A percentile compares a stretch with the other conserved stretches of the same genome.
Conservation (phyloP, 2,113 vertebrate genomes). For the Mustelus asterias region DNA sequence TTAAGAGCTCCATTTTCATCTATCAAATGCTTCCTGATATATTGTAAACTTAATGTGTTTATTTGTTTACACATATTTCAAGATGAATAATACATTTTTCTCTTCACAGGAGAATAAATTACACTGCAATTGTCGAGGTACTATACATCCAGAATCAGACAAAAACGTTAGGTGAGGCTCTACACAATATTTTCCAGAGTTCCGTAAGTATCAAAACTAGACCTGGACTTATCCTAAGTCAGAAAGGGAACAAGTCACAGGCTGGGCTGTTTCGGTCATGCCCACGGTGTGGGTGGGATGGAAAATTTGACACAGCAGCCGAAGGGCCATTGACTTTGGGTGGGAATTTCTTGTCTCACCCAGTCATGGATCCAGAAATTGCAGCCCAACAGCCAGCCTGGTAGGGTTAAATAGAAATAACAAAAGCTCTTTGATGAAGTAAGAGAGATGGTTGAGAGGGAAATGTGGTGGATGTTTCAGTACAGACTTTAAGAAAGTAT, state of each 20-base stretch:
- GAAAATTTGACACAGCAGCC: too few species aligned
- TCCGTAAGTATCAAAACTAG: background rate
- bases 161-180: background rate
- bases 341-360: too few species aligned
- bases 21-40: background rate
- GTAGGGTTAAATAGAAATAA: too few species aligned
- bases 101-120: background rate
- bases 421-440: background rate
- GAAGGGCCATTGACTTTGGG: too few species aligned
- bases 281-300: too few species aligned
- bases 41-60: background rate
- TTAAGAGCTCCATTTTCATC: background rate
- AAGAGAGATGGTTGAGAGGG: background rate
- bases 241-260: background rate
- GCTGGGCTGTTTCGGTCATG: too few species aligned
- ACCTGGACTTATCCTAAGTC: background rate
- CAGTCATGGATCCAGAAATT: background rate
- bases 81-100: background rate
- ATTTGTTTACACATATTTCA: background rate
- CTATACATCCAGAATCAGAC: background rate
- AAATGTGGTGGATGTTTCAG: background rate
- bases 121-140: background rate
- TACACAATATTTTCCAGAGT: background rate
- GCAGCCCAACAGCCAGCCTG: background rate
- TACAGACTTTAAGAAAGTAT: too few species aligned